A percentile compares a stretch with the other conserved stretches of the same genome.
Evolutionary conservation across 2,797 vertebrate species (phyloP).

Genomic region (Gastrophryne carolinensis): DNA sequence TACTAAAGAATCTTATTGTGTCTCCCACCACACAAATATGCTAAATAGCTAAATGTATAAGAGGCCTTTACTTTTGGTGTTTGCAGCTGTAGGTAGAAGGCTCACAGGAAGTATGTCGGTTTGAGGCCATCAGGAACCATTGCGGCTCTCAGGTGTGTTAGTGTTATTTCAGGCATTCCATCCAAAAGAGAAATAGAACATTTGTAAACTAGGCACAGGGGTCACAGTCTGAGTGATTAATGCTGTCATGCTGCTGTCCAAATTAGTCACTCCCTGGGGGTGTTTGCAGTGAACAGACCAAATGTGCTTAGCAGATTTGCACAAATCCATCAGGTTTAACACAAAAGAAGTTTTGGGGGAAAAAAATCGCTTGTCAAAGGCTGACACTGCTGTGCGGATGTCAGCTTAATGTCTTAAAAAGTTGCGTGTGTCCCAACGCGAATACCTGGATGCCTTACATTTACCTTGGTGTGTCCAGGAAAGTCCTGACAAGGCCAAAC

Average conservation of each 20-base stretch:
- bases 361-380: background rate
- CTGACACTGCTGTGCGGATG: background rate
- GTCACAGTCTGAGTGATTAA: constrained; percentile 64
- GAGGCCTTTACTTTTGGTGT: constrained; percentile 2
- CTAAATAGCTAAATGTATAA: no score
- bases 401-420: background rate
- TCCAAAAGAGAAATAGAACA: constrained; percentile 57
- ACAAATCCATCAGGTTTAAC: constrained; percentile 29
- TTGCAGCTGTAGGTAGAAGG: background rate
- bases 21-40: no score
- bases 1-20: no score
- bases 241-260: constrained; percentile 69
- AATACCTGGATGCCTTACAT: no score
- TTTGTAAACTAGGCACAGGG: constrained; percentile 61
- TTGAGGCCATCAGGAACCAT: constrained; percentile 47
- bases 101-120: constrained; percentile 12
- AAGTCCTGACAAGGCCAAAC: no score
- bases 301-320: constrained; percentile 52
- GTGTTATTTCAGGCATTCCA: constrained; percentile 65
- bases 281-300: constrained; percentile 52
- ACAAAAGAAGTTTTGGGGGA: constrained; percentile 8
- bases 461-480: no score
- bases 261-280: constrained; percentile 59
- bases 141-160: constrained; percentile 68
- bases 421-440: background rate